Evolutionary conservation across 37 sponge, comb jelly and placozoan species (phyloP), one percentile per base, ranked within the genome.

Genomic region (Spongilla lacustris): DNA sequence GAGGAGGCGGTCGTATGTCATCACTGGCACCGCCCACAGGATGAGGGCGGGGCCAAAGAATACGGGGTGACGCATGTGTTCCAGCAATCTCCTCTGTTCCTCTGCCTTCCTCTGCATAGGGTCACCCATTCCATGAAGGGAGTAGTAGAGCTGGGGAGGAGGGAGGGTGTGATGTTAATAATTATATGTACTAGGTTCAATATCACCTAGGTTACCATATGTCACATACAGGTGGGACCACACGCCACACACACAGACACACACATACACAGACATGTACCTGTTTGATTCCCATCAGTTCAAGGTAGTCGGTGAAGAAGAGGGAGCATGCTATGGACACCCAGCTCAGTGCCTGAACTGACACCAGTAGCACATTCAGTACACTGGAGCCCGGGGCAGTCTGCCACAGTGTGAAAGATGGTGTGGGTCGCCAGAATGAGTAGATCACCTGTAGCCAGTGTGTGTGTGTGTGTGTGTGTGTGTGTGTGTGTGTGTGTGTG

Each of bases 201-300:
- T 8, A 46, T 46, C 46, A 46, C 46, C 4, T 8, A 46, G 8
- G 8, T 46, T 10, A 46, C 46, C 8, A 8, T 46, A 46, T 46
- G 46, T 46, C n/a, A n/a, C n/a, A n/a, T n/a, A n/a, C n/a, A n/a
- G n/a, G n/a, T n/a, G n/a, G n/a, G n/a, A n/a, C n/a, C n/a, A n/a
- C n/a, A n/a, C n/a, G n/a, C n/a, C n/a, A 8, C 46, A 46, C 8
- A 46, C 8, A 46, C 46, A 4, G 8, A 8, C 46, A 10, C 46
- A 46, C 46, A 4, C 4, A 8, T 8, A 46, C 46, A 8, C 46
- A 46, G 1, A 11, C 34, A 48, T 71, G 50, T 41, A 94, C 92
- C 92, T 94, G 95, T 35, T 87, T 90, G 66, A 91, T 66, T 66
- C 95, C 95, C 0, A 91, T 78, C 11, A 94, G 86, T 71, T 94